These are phyloP conservation scores for Sialia sialis DNA, from an alignment of 2,113 vertebrate species.

Conservation along the genomic window DNA sequence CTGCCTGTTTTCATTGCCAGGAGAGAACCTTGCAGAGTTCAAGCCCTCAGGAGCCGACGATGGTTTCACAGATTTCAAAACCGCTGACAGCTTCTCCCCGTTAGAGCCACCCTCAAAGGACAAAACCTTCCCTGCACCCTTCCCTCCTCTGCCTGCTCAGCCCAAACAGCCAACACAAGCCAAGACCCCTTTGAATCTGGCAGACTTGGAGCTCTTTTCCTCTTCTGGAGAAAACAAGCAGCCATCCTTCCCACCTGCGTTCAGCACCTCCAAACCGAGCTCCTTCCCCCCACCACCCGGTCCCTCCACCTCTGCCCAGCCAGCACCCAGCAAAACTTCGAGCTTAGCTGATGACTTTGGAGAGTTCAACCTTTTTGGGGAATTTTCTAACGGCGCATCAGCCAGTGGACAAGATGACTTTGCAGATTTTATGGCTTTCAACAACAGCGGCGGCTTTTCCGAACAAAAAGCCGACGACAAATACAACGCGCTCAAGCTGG, in stretches of 20 bases:
- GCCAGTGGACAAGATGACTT: conserved; percentile 86
- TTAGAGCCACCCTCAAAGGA: conserved; percentile 87
- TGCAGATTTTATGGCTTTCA: conserved; percentile 97
- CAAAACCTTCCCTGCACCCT: conserved; percentile 83
- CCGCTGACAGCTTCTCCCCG: conserved; percentile 91
- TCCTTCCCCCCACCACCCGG: conserved; percentile 40
- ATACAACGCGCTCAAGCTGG: conserved; percentile 59
- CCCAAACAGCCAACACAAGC: conserved; percentile 81
- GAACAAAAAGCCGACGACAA: conserved; percentile 67
- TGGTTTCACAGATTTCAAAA: conserved; percentile 98
- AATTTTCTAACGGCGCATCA: conserved; percentile 73
- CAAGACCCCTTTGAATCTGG: conserved; percentile 86
- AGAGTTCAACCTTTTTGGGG: conserved; percentile 91
- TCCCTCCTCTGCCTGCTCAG: conserved; percentile 78
- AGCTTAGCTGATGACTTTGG: conserved; percentile 86
- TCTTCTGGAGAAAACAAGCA: conserved; percentile 65
- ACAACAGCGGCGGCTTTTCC: conserved; percentile 75
- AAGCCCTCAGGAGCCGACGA: conserved; percentile 86
- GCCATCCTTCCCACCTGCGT: conserved; percentile 54
- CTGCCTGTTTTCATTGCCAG: conserved; percentile 60
- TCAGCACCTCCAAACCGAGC: conserved; percentile 50
- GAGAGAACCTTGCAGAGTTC: conserved; percentile 93
- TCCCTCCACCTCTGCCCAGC: conserved; percentile 33
- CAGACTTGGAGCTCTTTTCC: conserved; percentile 92
- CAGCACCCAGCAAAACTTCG: conserved; percentile 67